Conservation (phyloP, 2,797 vertebrate genomes). For the Hephaestus fuliginosus region DNA sequence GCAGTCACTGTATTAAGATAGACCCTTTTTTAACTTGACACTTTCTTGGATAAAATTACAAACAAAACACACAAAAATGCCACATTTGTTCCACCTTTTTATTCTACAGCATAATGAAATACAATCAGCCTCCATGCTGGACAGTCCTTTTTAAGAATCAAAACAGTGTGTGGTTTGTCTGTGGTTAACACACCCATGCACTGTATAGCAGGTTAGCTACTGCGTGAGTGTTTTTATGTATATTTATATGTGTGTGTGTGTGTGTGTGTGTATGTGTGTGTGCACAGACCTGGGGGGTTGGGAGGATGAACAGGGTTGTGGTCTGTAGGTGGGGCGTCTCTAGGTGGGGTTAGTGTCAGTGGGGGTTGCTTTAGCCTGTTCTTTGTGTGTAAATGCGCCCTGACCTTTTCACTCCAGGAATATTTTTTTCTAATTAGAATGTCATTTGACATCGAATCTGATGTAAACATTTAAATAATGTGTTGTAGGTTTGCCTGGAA, state of each 20-base stretch:
- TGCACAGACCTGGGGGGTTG: constrained; percentile 30
- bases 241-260: constrained; percentile 7
- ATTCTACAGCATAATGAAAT: background rate
- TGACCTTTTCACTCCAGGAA: constrained; percentile 59
- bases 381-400: constrained; percentile 51
- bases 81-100: background rate
- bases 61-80: background rate
- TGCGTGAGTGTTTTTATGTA: constrained; percentile 29
- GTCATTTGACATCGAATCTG: constrained; percentile 32
- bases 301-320: constrained; percentile 26
- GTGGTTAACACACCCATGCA: constrained; percentile 44
- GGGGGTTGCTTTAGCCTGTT: constrained; percentile 43
- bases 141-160: constrained; percentile 21
- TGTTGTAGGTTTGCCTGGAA: constrained; percentile 38
- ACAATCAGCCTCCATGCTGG: background rate
- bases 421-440: constrained; percentile 49
- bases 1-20: background rate
- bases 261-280: background rate
- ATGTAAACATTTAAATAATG: constrained; percentile 57
- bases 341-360: constrained; percentile 43
- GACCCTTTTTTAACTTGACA: background rate
- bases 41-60: too few relatives aligned
- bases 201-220: constrained; percentile 14
- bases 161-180: constrained; percentile 26
- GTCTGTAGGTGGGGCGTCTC: constrained; percentile 46